Base-by-base conservation (phyloP, 2,888 invertebrate genomes). In the Venusia cambrica region DNA sequence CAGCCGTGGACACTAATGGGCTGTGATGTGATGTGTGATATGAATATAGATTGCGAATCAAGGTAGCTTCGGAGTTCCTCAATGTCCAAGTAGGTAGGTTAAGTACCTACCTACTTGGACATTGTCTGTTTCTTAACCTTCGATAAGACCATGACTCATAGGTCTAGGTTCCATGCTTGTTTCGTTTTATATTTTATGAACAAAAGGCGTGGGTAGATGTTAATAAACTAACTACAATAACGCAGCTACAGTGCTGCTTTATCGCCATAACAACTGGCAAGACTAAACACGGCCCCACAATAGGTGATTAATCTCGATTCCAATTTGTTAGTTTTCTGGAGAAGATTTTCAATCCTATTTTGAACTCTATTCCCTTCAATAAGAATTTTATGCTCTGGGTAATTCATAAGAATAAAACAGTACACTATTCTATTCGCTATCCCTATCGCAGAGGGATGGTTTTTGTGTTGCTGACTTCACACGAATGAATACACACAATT, bases 211-310 rank as follows among this genome's bases (percentile, higher is more conserved):
- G n/a, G n/a, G n/a, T n/a, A n/a, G n/a, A n/a, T n/a, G n/a, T n/a
- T n/a, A n/a, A n/a, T n/a, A n/a, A n/a, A 31, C 25, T 33, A 34
- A 30, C 34, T 38, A 24, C 12, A 35, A 41, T 37, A 34, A 38
- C 42, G n/a, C n/a, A n/a, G n/a, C 40, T 8, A 30, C 24, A 37
- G 21, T 37, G 35, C 38, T 27, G 11, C 15, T 33, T 34, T 35
- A 42, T 44, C 35, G 42, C 19, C 18, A 36, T 41, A 48, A 41
- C 41, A 42, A 40, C 42, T 21, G 37, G 42, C 31, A 38, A 51
- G 43, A 45, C 50, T 48, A 39, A 50, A 48, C 50, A 46, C 25
- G 4, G 28, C 36, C 36, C 36, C 38, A 41, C 47, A 45, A 50
- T 48, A 19, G 37, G 29, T 24, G 15, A 39, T 42, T 40, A 45